These are phyloP conservation scores for Molanna angustata DNA, from an alignment of 2,888 invertebrate species.

Conservation along the genomic window DNA sequence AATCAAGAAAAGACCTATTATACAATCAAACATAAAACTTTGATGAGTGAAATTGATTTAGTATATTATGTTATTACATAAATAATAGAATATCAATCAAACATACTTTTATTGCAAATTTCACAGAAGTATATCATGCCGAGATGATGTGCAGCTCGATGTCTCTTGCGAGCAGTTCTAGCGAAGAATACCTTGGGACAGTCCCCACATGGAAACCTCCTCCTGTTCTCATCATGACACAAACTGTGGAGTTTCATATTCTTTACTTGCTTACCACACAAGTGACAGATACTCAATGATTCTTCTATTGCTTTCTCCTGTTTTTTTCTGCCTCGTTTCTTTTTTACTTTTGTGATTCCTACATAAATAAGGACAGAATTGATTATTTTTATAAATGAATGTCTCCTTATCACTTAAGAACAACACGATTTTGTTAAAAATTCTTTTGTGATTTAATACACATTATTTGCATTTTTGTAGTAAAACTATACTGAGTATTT, in stretches of 20 bases:
- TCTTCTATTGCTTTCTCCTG: neutral
- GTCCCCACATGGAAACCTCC: constrained; percentile 14
- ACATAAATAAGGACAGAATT: no score
- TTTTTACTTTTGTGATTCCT: neutral
- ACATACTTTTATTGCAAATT: constrained; percentile 46
- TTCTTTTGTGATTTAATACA: no score
- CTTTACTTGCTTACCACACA: constrained; percentile 22
- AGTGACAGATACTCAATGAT: constrained; percentile 12
- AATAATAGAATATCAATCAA: no score
- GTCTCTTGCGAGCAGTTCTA: constrained; percentile 39
- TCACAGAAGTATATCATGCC: constrained; percentile 43
- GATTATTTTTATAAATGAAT: no score
- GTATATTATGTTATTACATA: no score
- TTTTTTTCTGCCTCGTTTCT: constrained; percentile 1
- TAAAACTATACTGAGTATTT: no score
- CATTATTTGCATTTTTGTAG: no score
- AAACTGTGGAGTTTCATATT: constrained; percentile 11
- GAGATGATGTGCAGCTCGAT: constrained; percentile 44
- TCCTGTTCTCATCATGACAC: constrained; percentile 11
- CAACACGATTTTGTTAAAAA: no score
- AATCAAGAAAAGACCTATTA: no score
- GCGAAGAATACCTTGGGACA: constrained; percentile 36
- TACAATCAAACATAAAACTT: no score
- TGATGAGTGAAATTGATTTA: no score
- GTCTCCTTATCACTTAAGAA: no score